Evolutionary conservation across 2,888 invertebrate species (phyloP), one percentile per base, ranked within the genome.

Genomic region (Sinohyriopsis cumingii): DNA sequence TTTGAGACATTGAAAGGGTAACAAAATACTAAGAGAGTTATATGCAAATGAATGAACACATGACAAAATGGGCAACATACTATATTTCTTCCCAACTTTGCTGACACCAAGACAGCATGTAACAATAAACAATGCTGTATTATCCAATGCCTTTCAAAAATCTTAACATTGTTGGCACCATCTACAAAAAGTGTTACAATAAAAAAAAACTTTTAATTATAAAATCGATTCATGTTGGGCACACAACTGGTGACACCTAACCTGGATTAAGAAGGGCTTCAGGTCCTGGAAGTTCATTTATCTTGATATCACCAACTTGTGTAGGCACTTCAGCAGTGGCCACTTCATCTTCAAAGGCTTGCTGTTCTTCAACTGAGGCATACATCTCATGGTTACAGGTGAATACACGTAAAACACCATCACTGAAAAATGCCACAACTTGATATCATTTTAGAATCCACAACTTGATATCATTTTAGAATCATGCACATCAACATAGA

Each of bases 331-430:
- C 84, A 22, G 88, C 85, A n/a, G 87, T 92, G 15, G 92, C 91
- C 0, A 97, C 94, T 79, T 94, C 94, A 76, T 94, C 93, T 69
- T 95, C 93, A 88, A 94, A 97, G 1, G 91, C 91, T 67, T 93
- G 92, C 19, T 94, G 87, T 0, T 92, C 91, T 0, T 92, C 91
- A 24, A 92, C 91, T 67, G 93, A 92, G 0, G 96, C 97, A 69
- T 77, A 79, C 68, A 86, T 75, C 55, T 78, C 90, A 0, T 94
- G 92, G 84, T 95, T 93, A 71, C 92, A 92, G 0, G 96, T 95
- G 88, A 98, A 98, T 59, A 99, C 93, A 71, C 98, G 93, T 0
- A 98, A 93, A 1, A 95, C 86, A 0, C 96, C 96, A 90, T 99
- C 98, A 91, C 96, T 96, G 69, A 91, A 92, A 72, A 62, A 67